Evolutionary conservation across 2,113 vertebrate species (phyloP), one percentile per base, ranked within the genome.

Genomic region (Columba janthina): DNA sequence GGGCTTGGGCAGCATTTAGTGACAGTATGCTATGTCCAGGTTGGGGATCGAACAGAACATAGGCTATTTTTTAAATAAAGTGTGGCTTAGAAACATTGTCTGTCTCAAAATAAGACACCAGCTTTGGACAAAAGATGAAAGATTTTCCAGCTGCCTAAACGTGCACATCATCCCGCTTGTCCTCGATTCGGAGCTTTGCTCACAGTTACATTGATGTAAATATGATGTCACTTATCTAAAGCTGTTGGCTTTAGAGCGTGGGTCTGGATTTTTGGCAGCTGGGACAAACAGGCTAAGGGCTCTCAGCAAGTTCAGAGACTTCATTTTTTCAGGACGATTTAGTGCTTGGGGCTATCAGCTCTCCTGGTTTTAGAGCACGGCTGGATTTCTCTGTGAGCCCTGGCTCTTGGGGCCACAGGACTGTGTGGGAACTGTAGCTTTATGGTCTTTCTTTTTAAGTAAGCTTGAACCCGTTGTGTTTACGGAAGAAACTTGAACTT

Each of bases 51-150:
- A 65, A 26, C 48, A 2, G 4, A 67, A 48, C 76, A 70, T 31
- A 51, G 18, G 2, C 5, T 57, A 10, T 29, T 81, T 89, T 42
- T 84, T 34, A 56, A 78, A 85, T 53, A 85, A 89, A 93, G 22
- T 2, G 17, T 58, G 65, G 44, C 18, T 93, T 85, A 69, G 89
- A 89, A 81, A 38, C 73, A 3, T 25, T 12, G 2, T 36, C 46
- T 58, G 42, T 31, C 83, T 56, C 75, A 84, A 93, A 93, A 91
- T 22, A 20, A 87, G 53, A 85, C 57, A 48, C 48, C 70, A 10
- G 69, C 70, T 84, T 85, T 75, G 84, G 86, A 72, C 31, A 44
- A 71, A 93, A 78, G 80, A 85, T 31, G 21, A 89, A 89, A 86
- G 80, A 13, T 72, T 91, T 94, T 78, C 73, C 77, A 81, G 61